phyloP scores from a whole-genome alignment of 1,140 invertebrate genomes.

The Megalonaias nervosa region DNA sequence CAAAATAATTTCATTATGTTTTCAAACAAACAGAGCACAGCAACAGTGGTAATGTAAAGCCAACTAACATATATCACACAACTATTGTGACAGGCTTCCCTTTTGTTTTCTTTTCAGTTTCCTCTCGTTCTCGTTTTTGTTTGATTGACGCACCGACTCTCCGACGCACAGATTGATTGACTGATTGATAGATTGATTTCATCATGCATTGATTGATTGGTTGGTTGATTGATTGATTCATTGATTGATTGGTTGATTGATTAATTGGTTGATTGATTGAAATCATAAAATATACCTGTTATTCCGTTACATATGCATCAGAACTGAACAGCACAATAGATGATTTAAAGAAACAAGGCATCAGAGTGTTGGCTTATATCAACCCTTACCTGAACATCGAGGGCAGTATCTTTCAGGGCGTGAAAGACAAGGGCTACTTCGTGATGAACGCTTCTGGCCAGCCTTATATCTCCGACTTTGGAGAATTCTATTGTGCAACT shows the following conservation, averaged over 20 bases:
- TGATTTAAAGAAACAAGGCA: constrained; percentile 51
- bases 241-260: background rate
- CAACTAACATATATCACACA: too few relatives aligned
- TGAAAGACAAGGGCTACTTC: constrained; percentile 56
- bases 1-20: too few relatives aligned
- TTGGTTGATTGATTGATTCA: too few relatives aligned
- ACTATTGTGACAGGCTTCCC: too few relatives aligned
- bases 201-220: too few relatives aligned
- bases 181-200: background rate
- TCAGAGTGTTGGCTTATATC: constrained; percentile 68
- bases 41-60: too few relatives aligned
- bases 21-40: too few relatives aligned
- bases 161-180: background rate
- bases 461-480: constrained; percentile 65
- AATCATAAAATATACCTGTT: background rate
- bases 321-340: constrained; percentile 60
- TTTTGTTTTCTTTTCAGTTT: background rate
- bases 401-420: constrained; percentile 63
- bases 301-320: constrained; percentile 15
- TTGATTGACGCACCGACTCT: background rate
- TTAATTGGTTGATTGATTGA: background rate
- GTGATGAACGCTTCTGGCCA: constrained; percentile 55
- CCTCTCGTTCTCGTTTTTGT: background rate
- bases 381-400: constrained; percentile 69
- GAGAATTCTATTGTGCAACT: constrained; percentile 67